Conservation (phyloP, 1,140 invertebrate species). For the Sycobia sp. region DNA sequence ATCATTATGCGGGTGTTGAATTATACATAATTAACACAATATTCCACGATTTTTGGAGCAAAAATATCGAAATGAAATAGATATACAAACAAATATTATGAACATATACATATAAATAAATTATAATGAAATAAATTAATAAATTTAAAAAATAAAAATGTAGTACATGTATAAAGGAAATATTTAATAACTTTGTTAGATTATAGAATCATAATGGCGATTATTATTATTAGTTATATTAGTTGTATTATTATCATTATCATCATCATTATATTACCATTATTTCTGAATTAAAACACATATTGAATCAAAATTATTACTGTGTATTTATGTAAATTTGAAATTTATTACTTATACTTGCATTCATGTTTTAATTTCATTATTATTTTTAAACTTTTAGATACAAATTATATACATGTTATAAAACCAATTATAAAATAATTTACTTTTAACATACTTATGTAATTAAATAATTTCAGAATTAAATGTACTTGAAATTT, state of each 20-base stretch:
- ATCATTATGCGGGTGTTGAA: conserved; percentile 31
- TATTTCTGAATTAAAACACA: conserved; percentile 35
- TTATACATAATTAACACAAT: conserved; percentile 32
- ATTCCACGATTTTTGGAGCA: conserved; percentile 31
- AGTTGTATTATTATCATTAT: conserved; percentile 31
- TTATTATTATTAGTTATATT: conserved; percentile 26
- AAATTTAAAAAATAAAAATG: conserved; percentile 28
- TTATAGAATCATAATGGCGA: conserved; percentile 32
- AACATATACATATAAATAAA: conserved; percentile 31
- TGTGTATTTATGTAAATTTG: conserved; percentile 37
- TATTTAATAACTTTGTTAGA: conserved; percentile 36
- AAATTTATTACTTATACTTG: conserved; percentile 30
- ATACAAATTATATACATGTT: conserved; percentile 21
- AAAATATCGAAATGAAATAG: conserved; percentile 26
- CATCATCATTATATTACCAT: conserved; percentile 30
- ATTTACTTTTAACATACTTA: conserved; percentile 3
- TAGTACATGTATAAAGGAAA: conserved; percentile 38
- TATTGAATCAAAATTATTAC: conserved; percentile 29
- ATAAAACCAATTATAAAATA: no score
- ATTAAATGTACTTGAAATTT: conserved; percentile 14
- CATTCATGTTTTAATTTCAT: conserved; percentile 30
- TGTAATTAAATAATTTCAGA: conserved; percentile 13
- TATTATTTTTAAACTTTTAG: conserved; percentile 14
- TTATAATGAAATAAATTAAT: conserved; percentile 35
- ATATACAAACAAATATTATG: conserved; percentile 32